These are phyloP conservation scores for Cyclina sinensis DNA, from an alignment of 1,140 invertebrate genomes.

Conservation along the genomic window DNA sequence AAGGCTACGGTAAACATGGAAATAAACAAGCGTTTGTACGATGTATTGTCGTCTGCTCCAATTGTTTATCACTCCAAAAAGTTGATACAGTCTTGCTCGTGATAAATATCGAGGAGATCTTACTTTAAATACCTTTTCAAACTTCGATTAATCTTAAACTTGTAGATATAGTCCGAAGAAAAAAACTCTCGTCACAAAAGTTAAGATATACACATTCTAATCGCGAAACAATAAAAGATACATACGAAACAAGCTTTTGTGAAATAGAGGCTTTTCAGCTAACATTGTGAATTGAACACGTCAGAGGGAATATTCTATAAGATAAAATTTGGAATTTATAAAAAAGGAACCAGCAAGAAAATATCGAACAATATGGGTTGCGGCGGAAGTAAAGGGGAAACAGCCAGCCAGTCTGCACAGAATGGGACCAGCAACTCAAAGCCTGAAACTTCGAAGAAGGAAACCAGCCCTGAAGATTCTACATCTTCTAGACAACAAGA, in stretches of 20 bases:
- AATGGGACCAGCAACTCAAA: neutral
- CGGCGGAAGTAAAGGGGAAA: constrained; percentile 17
- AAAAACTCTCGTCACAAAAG: neutral
- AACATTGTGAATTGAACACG: neutral
- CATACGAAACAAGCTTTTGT: neutral
- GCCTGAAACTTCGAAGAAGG: neutral
- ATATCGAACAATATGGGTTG: constrained; percentile 19
- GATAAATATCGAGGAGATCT: constrained; percentile 22
- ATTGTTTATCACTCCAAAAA: constrained; percentile 33
- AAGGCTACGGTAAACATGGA: constrained; percentile 48
- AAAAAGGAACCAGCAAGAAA: neutral
- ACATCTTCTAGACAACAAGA: neutral
- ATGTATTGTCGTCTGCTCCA: neutral
- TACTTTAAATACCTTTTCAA: constrained; percentile 20
- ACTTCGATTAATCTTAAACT: constrained; percentile 3
- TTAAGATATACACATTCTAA: neutral
- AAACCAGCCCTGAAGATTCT: neutral
- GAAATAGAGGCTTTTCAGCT: neutral
- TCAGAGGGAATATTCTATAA: neutral
- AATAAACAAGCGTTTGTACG: neutral
- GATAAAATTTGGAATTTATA: neutral
- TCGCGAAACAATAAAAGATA: neutral
- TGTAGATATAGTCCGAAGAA: neutral
- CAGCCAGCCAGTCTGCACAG: neutral
- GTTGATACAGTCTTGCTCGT: neutral